Base-by-base conservation (phyloP, 2,113 vertebrate species). In the Mellivora capensis region DNA sequence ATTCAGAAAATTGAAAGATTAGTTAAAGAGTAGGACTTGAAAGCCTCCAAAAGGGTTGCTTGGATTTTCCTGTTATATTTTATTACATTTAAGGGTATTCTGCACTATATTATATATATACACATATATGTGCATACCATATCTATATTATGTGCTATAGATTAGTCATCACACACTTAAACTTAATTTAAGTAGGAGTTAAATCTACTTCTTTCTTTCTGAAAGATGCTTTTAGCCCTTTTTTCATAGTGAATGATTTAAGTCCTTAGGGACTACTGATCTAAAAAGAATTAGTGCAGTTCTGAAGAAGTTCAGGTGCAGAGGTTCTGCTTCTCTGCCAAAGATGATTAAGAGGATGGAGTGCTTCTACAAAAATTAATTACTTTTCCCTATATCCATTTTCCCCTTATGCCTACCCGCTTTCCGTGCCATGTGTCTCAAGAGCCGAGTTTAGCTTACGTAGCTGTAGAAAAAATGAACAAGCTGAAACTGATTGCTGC, bases 1-100 rank as follows among this genome's bases (percentile, higher is more conserved):
- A 79, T 57, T 91, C 2, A 27, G 29, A 74, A 97, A 95, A 52
- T 31, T 81, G 59, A 83, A 86, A 91, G 54, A 83, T 93, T 90
- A 92, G 44, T 39, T 34, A 14, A 87, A 67, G 52, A 77, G 11
- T 59, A 96, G 44, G 61, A n/a, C 8, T 17, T 20, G 29, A 39
- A 81, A 77, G 47, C 1, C 23, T 93, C 76, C 27, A 39, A 44
- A 59, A 76, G 21, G 15, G 14, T 84, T 47, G 25, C 10, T 44
- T 82, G n/a, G 6, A 47, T 67, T 93, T 95, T 85, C 57, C 1
- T 47, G 29, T 76, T 87, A 31, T 72, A 72, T 76, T 90, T 37
- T 83, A 39, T 34, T 71, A 3, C 59, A 62, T 49, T 76, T 82
- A 31, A 13, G 31, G 6, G 11, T 80, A 42, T 20, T 39, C 4